Evolutionary conservation across 2,113 vertebrate species (phyloP).

Genomic region (Tachysurus fulvidraco): DNA sequence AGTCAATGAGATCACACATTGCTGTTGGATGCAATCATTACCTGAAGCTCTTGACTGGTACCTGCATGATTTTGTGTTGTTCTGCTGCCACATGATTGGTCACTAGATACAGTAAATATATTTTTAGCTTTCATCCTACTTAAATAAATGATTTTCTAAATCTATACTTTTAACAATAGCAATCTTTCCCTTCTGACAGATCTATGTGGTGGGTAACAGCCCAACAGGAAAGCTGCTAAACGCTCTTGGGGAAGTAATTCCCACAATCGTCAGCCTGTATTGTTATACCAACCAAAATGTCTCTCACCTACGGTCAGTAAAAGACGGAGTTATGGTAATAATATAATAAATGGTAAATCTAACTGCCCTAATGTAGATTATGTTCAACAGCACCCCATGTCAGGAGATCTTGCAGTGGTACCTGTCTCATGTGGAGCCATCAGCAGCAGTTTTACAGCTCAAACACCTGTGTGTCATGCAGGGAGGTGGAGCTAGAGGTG

Average conservation of each 20-base stretch:
- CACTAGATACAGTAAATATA: neutral
- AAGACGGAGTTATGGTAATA: neutral
- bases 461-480: constrained; percentile 74
- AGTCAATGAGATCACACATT: neutral
- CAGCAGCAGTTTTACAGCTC: constrained; percentile 68
- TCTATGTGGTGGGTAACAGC: constrained; percentile 86
- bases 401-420: constrained; percentile 90
- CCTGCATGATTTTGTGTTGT: neutral
- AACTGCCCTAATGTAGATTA: neutral
- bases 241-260: constrained; percentile 74
- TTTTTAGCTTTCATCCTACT: neutral
- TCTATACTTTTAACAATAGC: neutral
- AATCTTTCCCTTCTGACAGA: constrained; percentile 64
- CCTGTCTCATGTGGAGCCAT: constrained; percentile 73
- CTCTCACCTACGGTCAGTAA: constrained; percentile 85
- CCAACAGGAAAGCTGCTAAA: constrained; percentile 72
- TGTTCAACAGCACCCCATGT: constrained; percentile 77
- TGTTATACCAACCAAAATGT: constrained; percentile 88
- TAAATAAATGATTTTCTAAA: neutral
- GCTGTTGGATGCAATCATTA: neutral
- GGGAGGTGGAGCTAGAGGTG: constrained; percentile 13
- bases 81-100: neutral
- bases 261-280: constrained; percentile 84
- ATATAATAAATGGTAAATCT: neutral
- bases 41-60: neutral